Base-by-base conservation (phyloP, 2,888 invertebrate species). In the Deroplatys truncata region DNA sequence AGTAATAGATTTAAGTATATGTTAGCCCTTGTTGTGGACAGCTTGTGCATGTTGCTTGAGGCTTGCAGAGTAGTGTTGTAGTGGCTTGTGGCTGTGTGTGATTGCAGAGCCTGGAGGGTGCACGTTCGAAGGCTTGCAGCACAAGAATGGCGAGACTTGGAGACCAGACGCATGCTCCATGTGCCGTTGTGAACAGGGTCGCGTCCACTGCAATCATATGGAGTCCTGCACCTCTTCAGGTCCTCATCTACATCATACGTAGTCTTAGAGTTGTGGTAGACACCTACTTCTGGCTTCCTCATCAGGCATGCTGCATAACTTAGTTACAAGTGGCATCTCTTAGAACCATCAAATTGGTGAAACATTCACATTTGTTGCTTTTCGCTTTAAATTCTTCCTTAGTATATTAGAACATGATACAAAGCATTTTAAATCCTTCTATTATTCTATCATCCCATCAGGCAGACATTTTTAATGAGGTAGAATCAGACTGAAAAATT, bases 81-180 rank as follows among this genome's bases (percentile, higher is more conserved):
- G 56, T 25, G 56, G 56, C 56, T 72, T 72, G 56, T 72, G 56
- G 56, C 56, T 72, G 56, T 72, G 56, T 72, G 56, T 72, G 56
- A 72, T 90, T 88, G 87, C 89, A 89, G 89, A 85, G 84, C n/a
- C 89, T 28, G 82, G 83, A 28, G 82, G 94, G 10, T 96, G 96
- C 91, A 92, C 94, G 89, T 95, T 95, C 92, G 95, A 96, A 88
- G 96, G 96, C 0, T 94, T 95, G 90, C 93, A 94, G 90, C 96
- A 96, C 93, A 93, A 94, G 0, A 96, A 97, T 91, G 96, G 96
- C 1, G 96, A 97, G 91, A 95, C 94, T 88, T 97, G 96, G 95
- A 94, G 93, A 89, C 96, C 96, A 91, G 96, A 96, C 92, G 95
- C 95, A 91, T 97, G 97, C 92, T 97, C 96, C 0, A 94, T 95